Percentiles rank a stretch among this genome's conserved stretches.
phyloP scores from a whole-genome alignment of 2,797 vertebrate species.

The Pampus argenteus region DNA sequence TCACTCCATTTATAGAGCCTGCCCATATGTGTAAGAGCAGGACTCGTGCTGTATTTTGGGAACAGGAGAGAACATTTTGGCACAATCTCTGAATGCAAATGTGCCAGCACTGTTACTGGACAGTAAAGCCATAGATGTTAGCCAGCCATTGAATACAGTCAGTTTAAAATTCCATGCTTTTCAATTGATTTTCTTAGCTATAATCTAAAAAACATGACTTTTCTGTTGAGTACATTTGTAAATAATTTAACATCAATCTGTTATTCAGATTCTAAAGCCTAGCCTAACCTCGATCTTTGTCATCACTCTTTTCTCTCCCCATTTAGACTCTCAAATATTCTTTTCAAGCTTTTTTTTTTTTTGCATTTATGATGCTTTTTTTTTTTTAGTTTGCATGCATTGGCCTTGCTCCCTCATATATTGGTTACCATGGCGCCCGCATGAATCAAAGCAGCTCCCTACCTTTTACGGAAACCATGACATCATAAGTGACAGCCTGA shows the following conservation, averaged over 20 bases:
- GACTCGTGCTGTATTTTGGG: constrained; percentile 29
- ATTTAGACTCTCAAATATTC: constrained; percentile 9
- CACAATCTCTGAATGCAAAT: constrained; percentile 21
- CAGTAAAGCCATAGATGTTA: constrained; percentile 40
- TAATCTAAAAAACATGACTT: constrained; percentile 9
- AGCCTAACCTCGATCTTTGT: background rate
- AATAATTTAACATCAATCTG: constrained; percentile 28
- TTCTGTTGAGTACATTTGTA: constrained; percentile 4
- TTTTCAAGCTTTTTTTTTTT: background rate
- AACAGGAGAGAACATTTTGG: constrained; percentile 49
- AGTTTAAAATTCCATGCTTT: constrained; percentile 45
- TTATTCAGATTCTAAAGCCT: constrained; percentile 14
- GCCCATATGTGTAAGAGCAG: constrained; percentile 56
- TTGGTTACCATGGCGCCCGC: constrained; percentile 62
- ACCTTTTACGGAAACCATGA: constrained; percentile 48
- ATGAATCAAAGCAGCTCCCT: constrained; percentile 10
- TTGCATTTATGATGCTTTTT: background rate
- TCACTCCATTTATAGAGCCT: constrained; percentile 63
- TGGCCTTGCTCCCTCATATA: constrained; percentile 21
- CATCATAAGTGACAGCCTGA: constrained; percentile 53
- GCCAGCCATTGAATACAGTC: constrained; percentile 35
- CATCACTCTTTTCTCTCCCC: background rate
- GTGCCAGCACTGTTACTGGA: constrained; percentile 49
- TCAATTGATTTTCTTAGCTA: constrained; percentile 43
- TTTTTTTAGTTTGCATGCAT: constrained; percentile 19